Percentiles rank a stretch among this genome's conserved stretches.
phyloP scores from a whole-genome alignment of 2,888 invertebrate genomes.

The Dioctria rufipes region DNA sequence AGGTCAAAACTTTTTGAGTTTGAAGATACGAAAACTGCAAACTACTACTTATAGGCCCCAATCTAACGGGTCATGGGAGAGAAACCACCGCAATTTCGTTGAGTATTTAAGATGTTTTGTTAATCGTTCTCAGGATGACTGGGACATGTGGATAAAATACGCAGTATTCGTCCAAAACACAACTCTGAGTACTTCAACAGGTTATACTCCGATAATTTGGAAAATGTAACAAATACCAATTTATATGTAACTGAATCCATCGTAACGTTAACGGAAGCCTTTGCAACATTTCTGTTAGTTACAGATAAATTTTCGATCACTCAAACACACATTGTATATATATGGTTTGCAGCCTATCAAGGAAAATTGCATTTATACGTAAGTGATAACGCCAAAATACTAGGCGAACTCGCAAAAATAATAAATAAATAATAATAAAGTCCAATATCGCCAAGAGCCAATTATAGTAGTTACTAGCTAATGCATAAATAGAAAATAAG shows the following conservation, averaged over 20 bases:
- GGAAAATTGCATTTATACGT: neutral
- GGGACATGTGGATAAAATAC: conserved; percentile 63
- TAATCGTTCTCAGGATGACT: conserved; percentile 62
- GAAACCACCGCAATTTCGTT: conserved; percentile 5
- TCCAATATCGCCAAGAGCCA: too few relatives aligned
- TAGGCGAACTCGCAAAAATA: neutral
- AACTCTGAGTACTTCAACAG: conserved; percentile 57
- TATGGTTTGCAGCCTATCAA: neutral
- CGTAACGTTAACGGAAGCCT: too few relatives aligned
- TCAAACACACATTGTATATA: neutral
- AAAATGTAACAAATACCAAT: too few relatives aligned
- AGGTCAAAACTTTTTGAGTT: conserved; percentile 24
- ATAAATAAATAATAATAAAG: neutral
- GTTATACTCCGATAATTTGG: neutral
- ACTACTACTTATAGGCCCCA: conserved; percentile 32
- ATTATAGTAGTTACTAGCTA: too few relatives aligned
- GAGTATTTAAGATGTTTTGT: conserved; percentile 61
- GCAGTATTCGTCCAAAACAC: neutral
- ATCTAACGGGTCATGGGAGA: conserved; percentile 28
- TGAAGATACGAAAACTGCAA: conserved; percentile 17
- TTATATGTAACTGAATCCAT: too few relatives aligned
- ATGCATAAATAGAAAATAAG: too few relatives aligned
- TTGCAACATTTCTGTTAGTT: neutral
- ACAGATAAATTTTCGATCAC: neutral
- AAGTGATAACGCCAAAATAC: neutral